These are phyloP conservation scores for Microtus ochrogaster DNA, from an alignment of 2,113 vertebrate genomes.

Conservation along the genomic window DNA sequence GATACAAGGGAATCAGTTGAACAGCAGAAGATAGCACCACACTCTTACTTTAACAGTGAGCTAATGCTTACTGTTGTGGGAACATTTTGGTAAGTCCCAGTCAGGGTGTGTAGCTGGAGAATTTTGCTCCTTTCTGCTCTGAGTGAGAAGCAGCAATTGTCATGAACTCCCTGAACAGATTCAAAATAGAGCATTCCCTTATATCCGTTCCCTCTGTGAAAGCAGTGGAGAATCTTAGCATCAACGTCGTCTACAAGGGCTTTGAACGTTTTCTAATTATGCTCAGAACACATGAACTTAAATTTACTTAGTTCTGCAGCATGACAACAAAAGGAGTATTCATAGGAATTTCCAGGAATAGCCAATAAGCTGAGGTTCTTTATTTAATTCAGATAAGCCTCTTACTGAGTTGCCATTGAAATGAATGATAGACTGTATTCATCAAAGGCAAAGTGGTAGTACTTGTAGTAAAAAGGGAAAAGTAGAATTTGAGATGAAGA, in stretches of 20 bases:
- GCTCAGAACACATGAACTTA: neutral
- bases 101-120: neutral
- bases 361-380: constrained; percentile 44
- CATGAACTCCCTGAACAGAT: neutral
- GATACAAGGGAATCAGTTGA: neutral
- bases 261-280: constrained; percentile 34
- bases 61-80: neutral
- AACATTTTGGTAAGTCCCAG: constrained; percentile 23
- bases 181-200: constrained; percentile 31
- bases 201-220: constrained; percentile 24
- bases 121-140: constrained; percentile 1
- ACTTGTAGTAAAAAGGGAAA: neutral
- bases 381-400: constrained; percentile 50
- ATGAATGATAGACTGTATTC: neutral
- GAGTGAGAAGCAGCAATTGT: constrained; percentile 22
- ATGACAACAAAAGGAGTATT: constrained; percentile 9
- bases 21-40: neutral
- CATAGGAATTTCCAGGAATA: constrained; percentile 36
- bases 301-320: constrained; percentile 43
- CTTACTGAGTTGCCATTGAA: constrained; percentile 9
- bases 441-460: constrained; percentile 26
- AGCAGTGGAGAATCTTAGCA: neutral
- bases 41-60: too few relatives aligned
- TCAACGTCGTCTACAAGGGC: neutral
- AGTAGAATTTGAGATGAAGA: neutral